Percentiles rank a stretch among this genome's conserved stretches.
Evolutionary conservation across 2,888 invertebrate genomes (phyloP).

Genomic region (Galeopsomyia nigrocyanea): DNA sequence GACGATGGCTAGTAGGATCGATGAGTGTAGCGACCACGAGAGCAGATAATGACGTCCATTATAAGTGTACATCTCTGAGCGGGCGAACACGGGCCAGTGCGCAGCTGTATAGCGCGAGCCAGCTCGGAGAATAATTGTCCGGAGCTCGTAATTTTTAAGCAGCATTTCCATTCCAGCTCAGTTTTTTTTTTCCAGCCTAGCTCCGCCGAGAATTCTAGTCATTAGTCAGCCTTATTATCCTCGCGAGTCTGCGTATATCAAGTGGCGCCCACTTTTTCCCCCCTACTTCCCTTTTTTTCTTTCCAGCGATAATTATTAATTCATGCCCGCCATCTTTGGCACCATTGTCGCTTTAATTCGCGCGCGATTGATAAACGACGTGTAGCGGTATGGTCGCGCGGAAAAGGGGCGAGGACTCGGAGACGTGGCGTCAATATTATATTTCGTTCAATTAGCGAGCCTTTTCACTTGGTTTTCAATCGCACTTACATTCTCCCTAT

Average conservation of each 20-base stretch:
- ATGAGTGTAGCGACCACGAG: not conserved
- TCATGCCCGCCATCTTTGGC: not conserved
- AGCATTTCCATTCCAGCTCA: slow-evolving; percentile 7
- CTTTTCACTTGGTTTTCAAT: slow-evolving; percentile 1
- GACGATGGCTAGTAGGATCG: slow-evolving; percentile 30
- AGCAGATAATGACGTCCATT: slow-evolving; percentile 45
- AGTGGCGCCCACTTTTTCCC: not conserved
- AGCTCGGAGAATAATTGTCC: slow-evolving; percentile 38
- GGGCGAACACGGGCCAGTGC: not conserved
- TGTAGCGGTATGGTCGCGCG: no score
- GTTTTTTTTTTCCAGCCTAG: not conserved
- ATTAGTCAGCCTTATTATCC: slow-evolving; percentile 28
- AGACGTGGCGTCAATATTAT: slow-evolving; percentile 22
- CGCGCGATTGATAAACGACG: no score
- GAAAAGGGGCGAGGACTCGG: no score
- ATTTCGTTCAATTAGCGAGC: slow-evolving; percentile 32
- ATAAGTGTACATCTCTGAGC: slow-evolving; percentile 34
- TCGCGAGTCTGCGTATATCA: not conserved
- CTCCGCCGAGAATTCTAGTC: not conserved
- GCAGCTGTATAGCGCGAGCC: slow-evolving; percentile 21
- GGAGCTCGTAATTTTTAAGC: slow-evolving; percentile 32
- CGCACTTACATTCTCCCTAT: not conserved
- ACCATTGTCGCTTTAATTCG: not conserved
- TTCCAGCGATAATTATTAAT: slow-evolving; percentile 6
- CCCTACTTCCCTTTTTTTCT: not conserved